Conservation (phyloP, 2,113 vertebrate genomes). For the Malurus cyaneus region DNA sequence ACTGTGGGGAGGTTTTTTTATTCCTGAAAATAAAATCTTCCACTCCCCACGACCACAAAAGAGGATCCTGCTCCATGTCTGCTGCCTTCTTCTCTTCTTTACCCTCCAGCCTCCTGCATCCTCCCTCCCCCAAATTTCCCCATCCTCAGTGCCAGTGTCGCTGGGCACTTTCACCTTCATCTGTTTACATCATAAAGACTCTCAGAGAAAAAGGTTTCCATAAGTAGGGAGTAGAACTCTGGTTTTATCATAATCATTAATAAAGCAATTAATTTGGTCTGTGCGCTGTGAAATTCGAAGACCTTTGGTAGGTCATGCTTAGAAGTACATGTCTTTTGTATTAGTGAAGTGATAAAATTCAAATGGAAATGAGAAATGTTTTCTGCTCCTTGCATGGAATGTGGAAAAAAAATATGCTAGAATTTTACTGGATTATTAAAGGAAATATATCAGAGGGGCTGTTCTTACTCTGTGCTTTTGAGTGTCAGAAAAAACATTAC, state of each 20-base stretch:
- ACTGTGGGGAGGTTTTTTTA: not conserved
- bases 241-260: constrained; percentile 42
- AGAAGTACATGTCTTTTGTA: constrained; percentile 40
- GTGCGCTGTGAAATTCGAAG: not conserved
- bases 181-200: constrained; percentile 5
- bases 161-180: not conserved
- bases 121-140: fast-evolving
- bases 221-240: not conserved
- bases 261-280: constrained; percentile 49
- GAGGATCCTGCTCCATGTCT: not conserved
- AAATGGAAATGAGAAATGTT: constrained; percentile 23
- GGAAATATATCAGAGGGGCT: not conserved
- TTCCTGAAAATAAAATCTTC: not conserved
- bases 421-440: not conserved
- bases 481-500: not conserved
- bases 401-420: not conserved
- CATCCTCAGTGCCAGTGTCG: fast-evolving
- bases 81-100: not conserved
- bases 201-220: not conserved
- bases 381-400: not conserved
- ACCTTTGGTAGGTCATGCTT: constrained; percentile 44
- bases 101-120: not conserved
- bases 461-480: not conserved
- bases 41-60: not conserved
- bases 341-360: constrained; percentile 34